Conservation (phyloP, 2,797 vertebrate species). For the Aplochiton taeniatus region DNA sequence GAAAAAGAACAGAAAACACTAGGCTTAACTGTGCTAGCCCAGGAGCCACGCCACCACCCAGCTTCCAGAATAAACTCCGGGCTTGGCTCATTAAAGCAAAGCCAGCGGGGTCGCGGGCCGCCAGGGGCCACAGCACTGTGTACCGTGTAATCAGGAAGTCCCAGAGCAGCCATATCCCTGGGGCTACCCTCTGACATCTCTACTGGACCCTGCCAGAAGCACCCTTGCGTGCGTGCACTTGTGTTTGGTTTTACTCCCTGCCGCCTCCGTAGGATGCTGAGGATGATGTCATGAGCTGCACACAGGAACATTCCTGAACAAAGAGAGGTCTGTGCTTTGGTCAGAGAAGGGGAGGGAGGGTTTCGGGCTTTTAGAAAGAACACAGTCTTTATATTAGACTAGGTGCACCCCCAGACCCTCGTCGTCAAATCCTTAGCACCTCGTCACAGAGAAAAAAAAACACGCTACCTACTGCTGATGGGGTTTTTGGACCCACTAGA, state of each 20-base stretch:
- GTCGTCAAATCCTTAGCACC: conserved; percentile 75
- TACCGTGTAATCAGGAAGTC: conserved; percentile 69
- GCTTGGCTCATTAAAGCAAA: conserved; percentile 46
- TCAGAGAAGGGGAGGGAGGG: conserved; percentile 38
- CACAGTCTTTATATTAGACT: conserved; percentile 57
- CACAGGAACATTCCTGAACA: conserved; percentile 79
- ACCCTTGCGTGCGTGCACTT: conserved; percentile 69
- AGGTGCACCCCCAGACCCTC: conserved; percentile 51
- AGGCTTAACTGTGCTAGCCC: conserved; percentile 33
- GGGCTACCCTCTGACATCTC: conserved; percentile 55
- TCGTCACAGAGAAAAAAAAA: conserved; percentile 51
- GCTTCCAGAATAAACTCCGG: conserved; percentile 64
- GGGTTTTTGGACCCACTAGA: conserved; percentile 22
- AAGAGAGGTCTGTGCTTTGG: conserved; percentile 78
- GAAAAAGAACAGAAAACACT: conserved; percentile 65
- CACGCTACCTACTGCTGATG: conserved; percentile 37
- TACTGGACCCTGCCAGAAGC: conserved; percentile 67
- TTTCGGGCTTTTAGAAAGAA: conserved; percentile 47
- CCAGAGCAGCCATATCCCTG: conserved; percentile 55
- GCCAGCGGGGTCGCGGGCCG: conserved; percentile 49
- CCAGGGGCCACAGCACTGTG: conserved; percentile 38
- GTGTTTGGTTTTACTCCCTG: conserved; percentile 61
- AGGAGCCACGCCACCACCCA: conserved; percentile 36
- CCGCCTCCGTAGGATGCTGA: conserved; percentile 62
- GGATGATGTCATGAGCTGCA: conserved; percentile 76